Percentiles rank a stretch among this genome's conserved stretches.
phyloP scores from a whole-genome alignment of 2,888 invertebrate genomes.

The Lithophane leautieri region DNA sequence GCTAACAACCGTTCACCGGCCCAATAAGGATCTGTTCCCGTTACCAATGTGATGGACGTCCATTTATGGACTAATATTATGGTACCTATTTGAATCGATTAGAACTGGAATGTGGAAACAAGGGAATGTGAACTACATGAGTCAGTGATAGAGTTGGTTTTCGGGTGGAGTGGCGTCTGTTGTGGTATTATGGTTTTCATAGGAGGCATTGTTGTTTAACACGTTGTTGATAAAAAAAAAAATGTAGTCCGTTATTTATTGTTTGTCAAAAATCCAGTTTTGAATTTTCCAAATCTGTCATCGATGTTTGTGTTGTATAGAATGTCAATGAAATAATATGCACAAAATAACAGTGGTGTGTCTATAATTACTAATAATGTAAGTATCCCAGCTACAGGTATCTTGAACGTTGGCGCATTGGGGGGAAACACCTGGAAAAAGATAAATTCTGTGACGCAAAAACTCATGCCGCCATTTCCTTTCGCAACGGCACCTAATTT shows the following conservation, averaged over 20 bases:
- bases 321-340: too few species aligned
- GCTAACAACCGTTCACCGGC: conserved; percentile 59
- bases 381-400: too few species aligned
- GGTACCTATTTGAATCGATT: conserved; percentile 54
- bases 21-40: conserved; percentile 68
- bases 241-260: too few species aligned
- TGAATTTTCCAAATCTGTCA: too few species aligned
- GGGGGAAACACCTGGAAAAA: too few species aligned
- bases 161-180: neutral
- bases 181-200: neutral
- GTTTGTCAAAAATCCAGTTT: too few species aligned
- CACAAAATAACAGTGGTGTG: too few species aligned
- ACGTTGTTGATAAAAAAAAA: too few species aligned
- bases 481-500: conserved; percentile 10
- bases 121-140: neutral
- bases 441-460: neutral
- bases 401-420: too few species aligned
- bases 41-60: conserved; percentile 63
- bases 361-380: too few species aligned
- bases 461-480: neutral
- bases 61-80: conserved; percentile 53
- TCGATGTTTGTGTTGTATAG: too few species aligned
- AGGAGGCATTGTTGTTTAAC: neutral
- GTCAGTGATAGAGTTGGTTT: neutral
- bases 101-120: neutral